These are phyloP conservation scores for Mormyrops attenuatus DNA, from an alignment of 2,797 vertebrate genomes.

Conservation along the genomic window DNA sequence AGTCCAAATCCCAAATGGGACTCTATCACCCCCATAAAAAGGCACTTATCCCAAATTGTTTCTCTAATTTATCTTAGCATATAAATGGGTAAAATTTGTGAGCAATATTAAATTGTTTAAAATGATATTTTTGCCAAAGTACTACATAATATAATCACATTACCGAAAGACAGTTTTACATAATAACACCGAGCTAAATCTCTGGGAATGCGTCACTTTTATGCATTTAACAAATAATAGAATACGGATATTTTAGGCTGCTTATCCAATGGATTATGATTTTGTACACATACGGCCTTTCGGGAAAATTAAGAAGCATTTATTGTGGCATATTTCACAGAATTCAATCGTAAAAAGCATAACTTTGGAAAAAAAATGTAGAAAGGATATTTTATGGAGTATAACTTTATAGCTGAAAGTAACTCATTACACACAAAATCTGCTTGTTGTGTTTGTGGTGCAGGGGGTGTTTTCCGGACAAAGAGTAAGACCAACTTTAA, in stretches of 20 bases:
- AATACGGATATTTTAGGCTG: background rate
- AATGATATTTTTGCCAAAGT: background rate
- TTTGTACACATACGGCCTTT: background rate
- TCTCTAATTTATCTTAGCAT: constrained; percentile 1
- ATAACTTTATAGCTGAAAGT: background rate
- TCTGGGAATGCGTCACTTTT: background rate
- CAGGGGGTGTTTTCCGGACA: background rate
- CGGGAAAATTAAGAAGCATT: background rate
- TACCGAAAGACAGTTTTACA: background rate
- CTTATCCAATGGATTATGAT: background rate
- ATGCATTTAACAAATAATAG: background rate
- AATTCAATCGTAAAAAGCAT: background rate
- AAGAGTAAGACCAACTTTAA: background rate
- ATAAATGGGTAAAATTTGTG: constrained; percentile 5
- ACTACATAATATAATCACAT: background rate
- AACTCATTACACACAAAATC: background rate
- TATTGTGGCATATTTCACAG: background rate
- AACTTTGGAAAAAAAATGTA: background rate
- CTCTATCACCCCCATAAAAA: background rate
- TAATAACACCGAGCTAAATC: background rate
- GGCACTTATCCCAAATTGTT: background rate
- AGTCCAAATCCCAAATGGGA: background rate
- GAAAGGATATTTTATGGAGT: background rate
- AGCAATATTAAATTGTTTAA: constrained; percentile 1
- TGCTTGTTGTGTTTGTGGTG: background rate